Conservation (phyloP, 1,140 invertebrate species). For the Drosophila ananassae region DNA sequence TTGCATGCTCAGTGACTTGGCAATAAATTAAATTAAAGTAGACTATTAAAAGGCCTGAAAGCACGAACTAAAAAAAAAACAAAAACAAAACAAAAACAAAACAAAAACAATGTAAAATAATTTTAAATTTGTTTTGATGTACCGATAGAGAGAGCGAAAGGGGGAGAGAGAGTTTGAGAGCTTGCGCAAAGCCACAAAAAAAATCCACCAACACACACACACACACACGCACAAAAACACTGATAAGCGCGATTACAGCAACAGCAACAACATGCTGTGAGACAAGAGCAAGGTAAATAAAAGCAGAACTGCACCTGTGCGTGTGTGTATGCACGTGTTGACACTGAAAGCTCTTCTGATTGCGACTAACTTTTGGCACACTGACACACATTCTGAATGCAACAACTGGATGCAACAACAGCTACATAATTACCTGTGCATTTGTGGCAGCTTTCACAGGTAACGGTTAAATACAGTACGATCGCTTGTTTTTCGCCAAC, state of each 20-base stretch:
- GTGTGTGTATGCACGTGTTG: slow-evolving; percentile 30
- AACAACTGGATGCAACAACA: slow-evolving; percentile 9
- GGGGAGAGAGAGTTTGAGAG: slow-evolving; percentile 1
- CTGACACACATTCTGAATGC: slow-evolving; percentile 65
- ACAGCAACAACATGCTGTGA: slow-evolving; percentile 57
- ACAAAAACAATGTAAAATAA: slow-evolving; percentile 2
- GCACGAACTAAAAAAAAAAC: slow-evolving; percentile 10
- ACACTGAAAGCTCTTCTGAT: slow-evolving; percentile 49
- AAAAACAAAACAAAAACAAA: slow-evolving; percentile 1
- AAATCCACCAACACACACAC: slow-evolving; percentile 25
- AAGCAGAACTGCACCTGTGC: slow-evolving; percentile 13
- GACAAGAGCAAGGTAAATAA: slow-evolving; percentile 44
- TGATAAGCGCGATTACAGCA: slow-evolving; percentile 59
- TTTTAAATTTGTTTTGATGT: slow-evolving; percentile 45
- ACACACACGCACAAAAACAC: slow-evolving; percentile 7
- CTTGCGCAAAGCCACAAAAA: slow-evolving; percentile 24
- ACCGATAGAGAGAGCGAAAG: slow-evolving; percentile 1
- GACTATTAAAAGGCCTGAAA: slow-evolving; percentile 9
- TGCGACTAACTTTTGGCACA: slow-evolving; percentile 56
- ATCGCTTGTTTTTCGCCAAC: slow-evolving; percentile 7
- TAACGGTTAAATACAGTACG: background rate
- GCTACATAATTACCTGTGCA: slow-evolving; percentile 38
- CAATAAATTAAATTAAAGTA: slow-evolving; percentile 32
- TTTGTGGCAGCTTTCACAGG: slow-evolving; percentile 52
- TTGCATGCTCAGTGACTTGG: slow-evolving; percentile 32